A percentile compares a stretch with the other conserved stretches of the same genome.
These are phyloP conservation scores for Ceratothoa steindachneri DNA, from an alignment of 2,888 invertebrate genomes.

Conservation along the genomic window DNA sequence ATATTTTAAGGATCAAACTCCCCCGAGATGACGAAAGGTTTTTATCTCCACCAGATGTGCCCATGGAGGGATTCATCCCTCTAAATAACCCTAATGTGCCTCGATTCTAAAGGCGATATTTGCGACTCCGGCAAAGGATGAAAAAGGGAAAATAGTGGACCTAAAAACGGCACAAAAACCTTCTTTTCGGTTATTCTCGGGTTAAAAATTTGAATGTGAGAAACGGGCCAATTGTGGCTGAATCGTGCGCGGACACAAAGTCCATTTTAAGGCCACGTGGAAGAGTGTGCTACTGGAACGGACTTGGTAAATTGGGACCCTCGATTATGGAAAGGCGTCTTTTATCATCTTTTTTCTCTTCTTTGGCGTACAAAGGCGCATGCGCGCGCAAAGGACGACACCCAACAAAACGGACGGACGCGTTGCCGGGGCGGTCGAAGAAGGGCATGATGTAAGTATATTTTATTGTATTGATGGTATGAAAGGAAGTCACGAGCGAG, in stretches of 20 bases:
- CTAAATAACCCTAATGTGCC: no score
- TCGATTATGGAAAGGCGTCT: slow-evolving; percentile 3
- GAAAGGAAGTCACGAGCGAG: no score
- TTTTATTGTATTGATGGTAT: slow-evolving; percentile 4
- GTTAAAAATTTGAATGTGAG: slow-evolving; percentile 11
- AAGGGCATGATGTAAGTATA: slow-evolving; percentile 8
- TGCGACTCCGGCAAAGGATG: no score
- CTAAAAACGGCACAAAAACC: slow-evolving; percentile 7
- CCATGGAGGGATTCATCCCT: no score
- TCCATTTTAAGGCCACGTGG: slow-evolving; percentile 14
- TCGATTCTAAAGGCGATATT: no score
- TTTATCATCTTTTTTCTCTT: slow-evolving; percentile 13
- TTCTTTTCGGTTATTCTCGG: slow-evolving; percentile 6
- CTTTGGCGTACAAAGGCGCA: background rate
- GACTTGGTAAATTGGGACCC: background rate
- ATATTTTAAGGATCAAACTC: background rate
- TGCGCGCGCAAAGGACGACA: no score
- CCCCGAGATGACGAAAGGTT: background rate
- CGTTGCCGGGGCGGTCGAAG: background rate
- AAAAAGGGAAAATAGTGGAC: background rate
- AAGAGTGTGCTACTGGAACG: slow-evolving; percentile 12
- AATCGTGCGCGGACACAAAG: background rate
- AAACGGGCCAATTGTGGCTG: background rate
- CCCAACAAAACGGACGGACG: background rate
- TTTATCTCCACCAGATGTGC: background rate